Evolutionary conservation across 1,140 invertebrate species (phyloP).

Genomic region (Lepidotrigona ventralis): DNA sequence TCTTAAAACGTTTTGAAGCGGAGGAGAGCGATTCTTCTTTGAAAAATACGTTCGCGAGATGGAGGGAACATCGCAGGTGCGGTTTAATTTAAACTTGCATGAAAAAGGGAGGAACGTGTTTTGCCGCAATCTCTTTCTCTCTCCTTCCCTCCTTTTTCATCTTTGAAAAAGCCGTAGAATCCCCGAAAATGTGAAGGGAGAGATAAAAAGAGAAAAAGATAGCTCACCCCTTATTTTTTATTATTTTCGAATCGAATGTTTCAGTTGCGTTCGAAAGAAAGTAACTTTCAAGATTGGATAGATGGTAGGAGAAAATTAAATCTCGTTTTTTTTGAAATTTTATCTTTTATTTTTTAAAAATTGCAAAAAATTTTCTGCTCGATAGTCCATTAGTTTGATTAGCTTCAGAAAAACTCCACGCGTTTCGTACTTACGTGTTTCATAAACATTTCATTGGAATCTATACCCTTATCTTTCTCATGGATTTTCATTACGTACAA

Average conservation of each 20-base stretch:
- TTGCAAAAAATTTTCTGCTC: no score
- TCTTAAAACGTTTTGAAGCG: background rate
- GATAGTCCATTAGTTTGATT: no score
- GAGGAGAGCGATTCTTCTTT: background rate
- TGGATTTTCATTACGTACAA: slow-evolving; percentile 3
- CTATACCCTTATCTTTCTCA: background rate
- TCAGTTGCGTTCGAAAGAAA: background rate
- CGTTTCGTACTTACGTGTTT: background rate
- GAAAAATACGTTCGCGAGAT: background rate
- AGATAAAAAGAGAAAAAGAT: no score
- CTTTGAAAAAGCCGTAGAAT: background rate
- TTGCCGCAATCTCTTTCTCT: no score
- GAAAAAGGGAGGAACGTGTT: background rate
- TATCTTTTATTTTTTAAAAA: no score
- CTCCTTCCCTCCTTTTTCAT: no score
- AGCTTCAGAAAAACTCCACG: background rate
- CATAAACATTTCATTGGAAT: slow-evolving; percentile 1
- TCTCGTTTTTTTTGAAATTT: no score
- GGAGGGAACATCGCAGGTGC: background rate
- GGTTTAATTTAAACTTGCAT: background rate
- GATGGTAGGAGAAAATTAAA: no score
- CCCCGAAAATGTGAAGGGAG: background rate
- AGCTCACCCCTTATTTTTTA: no score
- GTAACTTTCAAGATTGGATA: no score
- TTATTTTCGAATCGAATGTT: background rate